Conservation (phyloP, 2,797 vertebrate genomes). For the Vespertilio murinus region DNA sequence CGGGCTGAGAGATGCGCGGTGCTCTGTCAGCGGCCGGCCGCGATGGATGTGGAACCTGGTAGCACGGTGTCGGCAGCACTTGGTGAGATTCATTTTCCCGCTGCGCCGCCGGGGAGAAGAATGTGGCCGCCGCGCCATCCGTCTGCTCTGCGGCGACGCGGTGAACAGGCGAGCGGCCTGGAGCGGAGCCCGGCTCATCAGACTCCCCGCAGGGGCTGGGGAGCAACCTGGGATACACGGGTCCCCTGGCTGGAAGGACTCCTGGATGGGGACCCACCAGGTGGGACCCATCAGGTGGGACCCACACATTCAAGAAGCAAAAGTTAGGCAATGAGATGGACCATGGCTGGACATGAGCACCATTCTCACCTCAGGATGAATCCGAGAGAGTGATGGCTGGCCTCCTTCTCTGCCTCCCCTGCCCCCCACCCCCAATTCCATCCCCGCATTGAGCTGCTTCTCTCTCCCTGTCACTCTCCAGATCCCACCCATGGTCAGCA, state of each 20-base stretch:
- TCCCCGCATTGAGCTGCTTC: too few species aligned
- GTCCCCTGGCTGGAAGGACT: neutral
- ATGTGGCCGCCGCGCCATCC: conserved; percentile 56
- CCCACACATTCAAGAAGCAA: neutral
- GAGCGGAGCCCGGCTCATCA: neutral
- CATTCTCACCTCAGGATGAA: neutral
- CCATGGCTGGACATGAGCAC: neutral
- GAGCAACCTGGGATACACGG: neutral
- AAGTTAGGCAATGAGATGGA: neutral
- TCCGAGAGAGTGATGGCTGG: neutral
- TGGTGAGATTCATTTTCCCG: conserved; percentile 78
- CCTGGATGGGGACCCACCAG: fast-evolving
- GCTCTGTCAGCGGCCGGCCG: conserved; percentile 16
- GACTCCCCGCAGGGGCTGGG: neutral
- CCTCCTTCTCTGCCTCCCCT: fast-evolving
- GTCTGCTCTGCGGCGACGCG: conserved; percentile 63
- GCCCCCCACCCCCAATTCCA: fast-evolving
- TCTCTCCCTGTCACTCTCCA: neutral
- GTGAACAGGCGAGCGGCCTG: conserved; percentile 55
- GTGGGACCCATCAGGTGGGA: fast-evolving
- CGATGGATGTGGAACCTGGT: conserved; percentile 71
- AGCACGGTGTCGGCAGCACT: conserved; percentile 72
- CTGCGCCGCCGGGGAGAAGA: conserved; percentile 66
- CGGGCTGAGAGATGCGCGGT: conserved; percentile 18
- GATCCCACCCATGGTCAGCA: neutral